These are phyloP conservation scores for Prorops nasuta DNA, from an alignment of 1,140 invertebrate genomes.

Conservation along the genomic window DNA sequence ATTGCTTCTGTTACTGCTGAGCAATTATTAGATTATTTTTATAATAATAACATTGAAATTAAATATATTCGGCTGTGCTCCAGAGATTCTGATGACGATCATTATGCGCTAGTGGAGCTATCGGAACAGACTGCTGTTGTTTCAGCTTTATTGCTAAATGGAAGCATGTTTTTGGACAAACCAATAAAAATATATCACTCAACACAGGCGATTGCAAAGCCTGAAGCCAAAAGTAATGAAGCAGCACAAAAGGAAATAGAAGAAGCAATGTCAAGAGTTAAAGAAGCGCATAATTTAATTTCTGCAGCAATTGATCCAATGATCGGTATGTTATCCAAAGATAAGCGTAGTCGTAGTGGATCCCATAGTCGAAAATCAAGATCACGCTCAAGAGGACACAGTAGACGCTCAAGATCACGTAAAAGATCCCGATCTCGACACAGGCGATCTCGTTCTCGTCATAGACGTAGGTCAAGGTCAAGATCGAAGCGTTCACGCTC, in stretches of 20 bases:
- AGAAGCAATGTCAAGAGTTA: conserved; percentile 94
- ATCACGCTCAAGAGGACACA: conserved; percentile 62
- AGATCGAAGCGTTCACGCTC: conserved; percentile 58
- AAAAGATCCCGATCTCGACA: conserved; percentile 64
- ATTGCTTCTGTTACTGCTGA: conserved; percentile 66
- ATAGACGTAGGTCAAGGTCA: conserved; percentile 50
- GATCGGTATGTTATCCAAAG: conserved; percentile 79
- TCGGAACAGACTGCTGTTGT: conserved; percentile 87
- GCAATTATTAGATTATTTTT: conserved; percentile 84
- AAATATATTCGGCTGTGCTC: conserved; percentile 94
- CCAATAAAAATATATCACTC: conserved; percentile 79
- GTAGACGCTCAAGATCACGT: conserved; percentile 56
- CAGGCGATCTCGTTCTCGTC: conserved; percentile 55
- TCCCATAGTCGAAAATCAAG: conserved; percentile 61
- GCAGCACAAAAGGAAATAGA: conserved; percentile 93
- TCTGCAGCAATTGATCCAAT: conserved; percentile 90
- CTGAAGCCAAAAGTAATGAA: conserved; percentile 92
- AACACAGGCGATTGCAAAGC: conserved; percentile 86
- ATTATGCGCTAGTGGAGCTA: conserved; percentile 90
- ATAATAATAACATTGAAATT: conserved; percentile 81
- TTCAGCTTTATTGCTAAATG: conserved; percentile 85
- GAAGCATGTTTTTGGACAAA: conserved; percentile 54
- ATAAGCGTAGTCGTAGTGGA: conserved; percentile 69
- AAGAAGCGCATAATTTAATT: conserved; percentile 92
- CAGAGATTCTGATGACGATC: conserved; percentile 71